Evolutionary conservation across 2,113 vertebrate genomes (phyloP).

Genomic region (Nycticryphes semicollaris): DNA sequence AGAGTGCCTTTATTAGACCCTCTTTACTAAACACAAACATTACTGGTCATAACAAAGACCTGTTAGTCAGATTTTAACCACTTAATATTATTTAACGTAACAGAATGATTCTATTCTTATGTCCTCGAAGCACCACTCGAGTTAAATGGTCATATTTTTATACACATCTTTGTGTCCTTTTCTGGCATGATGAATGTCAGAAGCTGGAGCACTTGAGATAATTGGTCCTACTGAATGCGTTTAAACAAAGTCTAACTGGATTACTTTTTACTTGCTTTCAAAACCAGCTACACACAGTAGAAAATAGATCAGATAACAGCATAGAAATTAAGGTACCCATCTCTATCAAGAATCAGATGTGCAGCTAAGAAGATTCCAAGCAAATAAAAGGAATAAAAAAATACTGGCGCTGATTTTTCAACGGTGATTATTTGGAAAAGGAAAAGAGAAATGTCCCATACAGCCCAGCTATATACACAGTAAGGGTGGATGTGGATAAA

Average conservation of each 20-base stretch:
- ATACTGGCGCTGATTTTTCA: background rate
- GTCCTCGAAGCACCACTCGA: background rate
- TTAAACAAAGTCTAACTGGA: constrained; percentile 40
- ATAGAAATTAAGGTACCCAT: background rate
- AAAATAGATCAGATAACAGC: constrained; percentile 22
- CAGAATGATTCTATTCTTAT: background rate
- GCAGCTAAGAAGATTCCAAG: background rate
- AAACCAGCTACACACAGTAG: constrained; percentile 2
- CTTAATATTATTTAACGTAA: background rate
- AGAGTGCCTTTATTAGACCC: background rate
- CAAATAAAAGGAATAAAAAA: background rate
- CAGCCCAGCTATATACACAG: background rate
- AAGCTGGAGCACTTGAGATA: constrained; percentile 33
- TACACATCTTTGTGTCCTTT: background rate
- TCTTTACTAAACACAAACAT: background rate
- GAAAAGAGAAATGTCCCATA: background rate
- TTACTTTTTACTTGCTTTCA: constrained; percentile 42
- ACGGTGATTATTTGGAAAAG: background rate
- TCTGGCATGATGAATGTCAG: background rate
- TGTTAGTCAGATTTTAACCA: background rate
- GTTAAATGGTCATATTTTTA: constrained; percentile 5
- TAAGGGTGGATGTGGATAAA: background rate
- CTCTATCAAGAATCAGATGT: background rate
- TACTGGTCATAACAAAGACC: background rate
- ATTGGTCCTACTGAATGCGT: background rate